Percentiles rank a stretch among this genome's conserved stretches.
These are phyloP conservation scores for Hypanus sabinus DNA, from an alignment of 2,113 vertebrate species.

Conservation along the genomic window DNA sequence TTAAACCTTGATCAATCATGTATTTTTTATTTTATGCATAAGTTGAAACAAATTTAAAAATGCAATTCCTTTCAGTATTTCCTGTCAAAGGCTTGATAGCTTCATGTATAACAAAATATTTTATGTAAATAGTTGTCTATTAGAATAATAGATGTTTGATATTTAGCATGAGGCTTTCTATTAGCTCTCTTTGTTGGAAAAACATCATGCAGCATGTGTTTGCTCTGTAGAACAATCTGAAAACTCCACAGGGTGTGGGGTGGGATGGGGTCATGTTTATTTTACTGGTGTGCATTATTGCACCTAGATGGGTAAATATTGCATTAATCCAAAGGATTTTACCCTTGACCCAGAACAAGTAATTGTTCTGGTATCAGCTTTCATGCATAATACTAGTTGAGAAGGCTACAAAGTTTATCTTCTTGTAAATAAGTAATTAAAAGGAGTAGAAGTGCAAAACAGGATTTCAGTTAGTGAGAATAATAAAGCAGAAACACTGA, in stretches of 20 bases:
- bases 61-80: neutral
- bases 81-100: neutral
- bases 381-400: neutral
- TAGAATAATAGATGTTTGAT: neutral
- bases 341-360: neutral
- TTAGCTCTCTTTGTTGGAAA: neutral
- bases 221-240: neutral
- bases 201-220: neutral
- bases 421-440: neutral
- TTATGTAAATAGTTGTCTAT: neutral
- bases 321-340: neutral
- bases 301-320: neutral
- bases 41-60: neutral
- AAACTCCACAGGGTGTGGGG: neutral
- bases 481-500: neutral
- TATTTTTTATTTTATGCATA: neutral
- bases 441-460: neutral
- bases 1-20: neutral
- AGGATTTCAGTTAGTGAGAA: neutral
- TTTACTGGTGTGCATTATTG: neutral
- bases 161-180: neutral
- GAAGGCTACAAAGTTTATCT: neutral
- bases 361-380: neutral
- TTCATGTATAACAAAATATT: neutral
- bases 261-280: neutral